Conservation (phyloP, 2,113 vertebrate species). For the Misgurnus mizolepis region DNA sequence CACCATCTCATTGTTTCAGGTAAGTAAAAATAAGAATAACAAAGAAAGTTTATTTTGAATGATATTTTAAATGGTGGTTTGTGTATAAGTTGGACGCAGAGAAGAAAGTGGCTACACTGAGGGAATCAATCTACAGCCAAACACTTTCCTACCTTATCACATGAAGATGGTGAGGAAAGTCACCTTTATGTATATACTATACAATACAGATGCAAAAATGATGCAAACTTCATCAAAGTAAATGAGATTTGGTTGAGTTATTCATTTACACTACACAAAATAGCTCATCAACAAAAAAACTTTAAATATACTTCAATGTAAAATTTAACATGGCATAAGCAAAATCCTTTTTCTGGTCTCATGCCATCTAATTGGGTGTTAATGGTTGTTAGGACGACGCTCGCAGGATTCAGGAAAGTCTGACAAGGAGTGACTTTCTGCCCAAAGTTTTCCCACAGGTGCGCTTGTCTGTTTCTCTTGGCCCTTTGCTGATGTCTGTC, state of each 20-base stretch:
- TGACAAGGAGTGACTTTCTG: conserved; percentile 61
- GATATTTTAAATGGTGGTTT: not conserved
- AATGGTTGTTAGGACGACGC: conserved; percentile 47
- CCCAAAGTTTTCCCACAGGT: conserved; percentile 56
- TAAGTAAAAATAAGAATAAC: conserved; percentile 40
- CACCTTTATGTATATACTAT: no score
- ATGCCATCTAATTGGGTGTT: conserved; percentile 2
- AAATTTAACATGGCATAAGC: not conserved
- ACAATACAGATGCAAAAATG: no score
- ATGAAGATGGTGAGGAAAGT: conserved; percentile 28
- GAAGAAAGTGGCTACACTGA: conserved; percentile 60
- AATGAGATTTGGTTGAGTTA: no score
- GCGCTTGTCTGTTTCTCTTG: not conserved
- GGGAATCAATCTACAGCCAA: conserved; percentile 45
- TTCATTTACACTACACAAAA: no score
- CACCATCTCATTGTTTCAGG: conserved; percentile 47
- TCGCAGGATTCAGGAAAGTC: conserved; percentile 46
- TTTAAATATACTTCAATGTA: no score
- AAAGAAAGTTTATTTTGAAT: not conserved
- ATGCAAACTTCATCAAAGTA: no score
- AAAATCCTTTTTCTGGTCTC: conserved; percentile 3
- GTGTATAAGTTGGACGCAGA: conserved; percentile 54
- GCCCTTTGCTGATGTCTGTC: not conserved
- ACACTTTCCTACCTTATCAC: conserved; percentile 59
- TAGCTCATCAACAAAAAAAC: no score